Evolutionary conservation across 1,140 invertebrate species (phyloP).

Genomic region (Cryptotermes secundus): DNA sequence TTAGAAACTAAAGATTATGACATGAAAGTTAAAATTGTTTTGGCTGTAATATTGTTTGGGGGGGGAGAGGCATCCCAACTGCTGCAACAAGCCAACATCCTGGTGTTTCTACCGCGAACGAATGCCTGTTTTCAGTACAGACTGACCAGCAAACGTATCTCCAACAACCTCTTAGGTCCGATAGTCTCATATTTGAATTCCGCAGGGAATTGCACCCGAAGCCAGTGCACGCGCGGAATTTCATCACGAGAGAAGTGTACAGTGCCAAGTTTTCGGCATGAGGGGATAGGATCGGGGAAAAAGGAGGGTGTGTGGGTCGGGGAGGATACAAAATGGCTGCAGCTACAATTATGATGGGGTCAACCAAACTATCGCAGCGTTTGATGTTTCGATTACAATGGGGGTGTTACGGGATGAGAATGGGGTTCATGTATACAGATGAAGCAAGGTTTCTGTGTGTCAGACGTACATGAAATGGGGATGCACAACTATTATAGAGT

Average conservation of each 20-base stretch:
- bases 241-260: neutral
- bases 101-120: no score
- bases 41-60: no score
- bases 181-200: neutral
- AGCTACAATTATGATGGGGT: neutral
- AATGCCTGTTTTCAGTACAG: neutral
- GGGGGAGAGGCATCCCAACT: no score
- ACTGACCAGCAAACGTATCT: neutral
- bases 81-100: no score
- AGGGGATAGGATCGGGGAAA: neutral
- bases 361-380: neutral
- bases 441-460: neutral
- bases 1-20: no score
- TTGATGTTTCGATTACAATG: constrained; percentile 1
- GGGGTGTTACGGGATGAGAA: neutral
- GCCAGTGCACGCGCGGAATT: neutral
- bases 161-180: neutral
- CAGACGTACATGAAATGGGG: neutral
- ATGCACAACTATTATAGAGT: neutral
- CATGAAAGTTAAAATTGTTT: no score
- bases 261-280: neutral
- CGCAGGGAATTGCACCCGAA: neutral
- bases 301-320: neutral
- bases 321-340: neutral
- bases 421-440: neutral